phyloP scores from a whole-genome alignment of 2,113 vertebrate genomes.

The Ctenomys sociabilis region DNA sequence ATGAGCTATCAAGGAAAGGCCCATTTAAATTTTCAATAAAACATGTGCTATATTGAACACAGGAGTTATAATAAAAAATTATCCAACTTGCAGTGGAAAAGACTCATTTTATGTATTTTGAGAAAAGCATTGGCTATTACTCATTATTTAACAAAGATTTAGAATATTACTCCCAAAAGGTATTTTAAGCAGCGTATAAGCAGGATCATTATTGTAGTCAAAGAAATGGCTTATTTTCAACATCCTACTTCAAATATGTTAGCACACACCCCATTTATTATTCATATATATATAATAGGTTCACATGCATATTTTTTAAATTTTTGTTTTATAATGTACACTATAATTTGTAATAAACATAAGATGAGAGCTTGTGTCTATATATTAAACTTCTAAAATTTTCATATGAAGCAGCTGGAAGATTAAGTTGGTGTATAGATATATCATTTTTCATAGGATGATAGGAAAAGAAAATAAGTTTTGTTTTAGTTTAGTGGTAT shows the following conservation, averaged over 20 bases:
- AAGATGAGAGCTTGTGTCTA: background rate
- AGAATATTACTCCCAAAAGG: background rate
- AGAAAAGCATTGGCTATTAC: background rate
- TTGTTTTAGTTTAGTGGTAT: constrained; percentile 50
- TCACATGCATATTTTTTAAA: background rate
- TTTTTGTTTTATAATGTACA: background rate
- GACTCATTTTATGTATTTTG: background rate
- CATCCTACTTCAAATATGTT: background rate
- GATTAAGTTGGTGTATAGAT: constrained; percentile 44
- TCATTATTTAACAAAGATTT: constrained; percentile 9
- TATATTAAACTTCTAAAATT: background rate
- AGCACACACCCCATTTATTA: background rate
- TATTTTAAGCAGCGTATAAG: background rate
- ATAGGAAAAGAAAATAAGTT: constrained; percentile 54
- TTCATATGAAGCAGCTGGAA: background rate
- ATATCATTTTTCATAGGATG: constrained; percentile 7
- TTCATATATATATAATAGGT: background rate
- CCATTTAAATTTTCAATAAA: background rate
- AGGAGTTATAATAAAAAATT: background rate
- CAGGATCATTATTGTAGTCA: background rate
- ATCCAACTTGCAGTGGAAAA: background rate
- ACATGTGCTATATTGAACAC: background rate
- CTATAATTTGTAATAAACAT: background rate
- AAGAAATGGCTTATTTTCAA: background rate
- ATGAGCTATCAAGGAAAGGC: background rate